Evolutionary conservation across 2,113 vertebrate genomes (phyloP).

Genomic region (Arothron firmamentum): DNA sequence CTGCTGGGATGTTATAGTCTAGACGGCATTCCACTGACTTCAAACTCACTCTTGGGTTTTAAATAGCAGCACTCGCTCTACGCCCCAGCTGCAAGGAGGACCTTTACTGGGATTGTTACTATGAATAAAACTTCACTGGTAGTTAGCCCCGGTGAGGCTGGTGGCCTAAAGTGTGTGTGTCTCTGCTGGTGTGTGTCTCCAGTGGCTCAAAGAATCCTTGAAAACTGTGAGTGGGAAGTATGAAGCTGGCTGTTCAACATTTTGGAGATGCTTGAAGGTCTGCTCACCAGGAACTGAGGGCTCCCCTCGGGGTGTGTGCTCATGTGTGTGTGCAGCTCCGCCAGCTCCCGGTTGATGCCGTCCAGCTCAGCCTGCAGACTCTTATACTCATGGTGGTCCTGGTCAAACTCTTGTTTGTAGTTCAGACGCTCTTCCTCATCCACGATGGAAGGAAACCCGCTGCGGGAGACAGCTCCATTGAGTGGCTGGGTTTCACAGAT

Average conservation of each 20-base stretch:
- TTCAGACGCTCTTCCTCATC: slow-evolving; percentile 72
- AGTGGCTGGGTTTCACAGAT: too few species aligned
- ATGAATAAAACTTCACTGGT: too few species aligned
- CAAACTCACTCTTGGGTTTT: not conserved
- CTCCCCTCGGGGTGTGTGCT: slow-evolving; percentile 70
- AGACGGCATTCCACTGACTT: not conserved
- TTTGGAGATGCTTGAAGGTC: too few species aligned
- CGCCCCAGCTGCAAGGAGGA: too few species aligned
- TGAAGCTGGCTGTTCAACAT: too few species aligned
- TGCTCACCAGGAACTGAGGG: slow-evolving; percentile 77
- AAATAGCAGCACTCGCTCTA: too few species aligned
- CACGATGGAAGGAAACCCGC: slow-evolving; percentile 73
- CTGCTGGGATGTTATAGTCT: not conserved
- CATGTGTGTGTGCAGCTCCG: slow-evolving; percentile 73
- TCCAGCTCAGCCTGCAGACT: slow-evolving; percentile 78
- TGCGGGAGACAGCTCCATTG: slow-evolving; percentile 13
- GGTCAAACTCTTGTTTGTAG: slow-evolving; percentile 81
- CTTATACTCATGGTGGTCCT: slow-evolving; percentile 77
- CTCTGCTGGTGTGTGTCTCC: too few species aligned
- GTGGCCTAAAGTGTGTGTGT: too few species aligned
- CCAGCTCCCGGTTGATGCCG: slow-evolving; percentile 72
- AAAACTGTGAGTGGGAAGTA: too few species aligned
- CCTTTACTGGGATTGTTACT: too few species aligned
- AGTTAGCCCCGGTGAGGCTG: too few species aligned
- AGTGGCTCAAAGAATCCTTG: too few species aligned